phyloP scores from a whole-genome alignment of 2,888 invertebrate species.

The Troides helena region DNA sequence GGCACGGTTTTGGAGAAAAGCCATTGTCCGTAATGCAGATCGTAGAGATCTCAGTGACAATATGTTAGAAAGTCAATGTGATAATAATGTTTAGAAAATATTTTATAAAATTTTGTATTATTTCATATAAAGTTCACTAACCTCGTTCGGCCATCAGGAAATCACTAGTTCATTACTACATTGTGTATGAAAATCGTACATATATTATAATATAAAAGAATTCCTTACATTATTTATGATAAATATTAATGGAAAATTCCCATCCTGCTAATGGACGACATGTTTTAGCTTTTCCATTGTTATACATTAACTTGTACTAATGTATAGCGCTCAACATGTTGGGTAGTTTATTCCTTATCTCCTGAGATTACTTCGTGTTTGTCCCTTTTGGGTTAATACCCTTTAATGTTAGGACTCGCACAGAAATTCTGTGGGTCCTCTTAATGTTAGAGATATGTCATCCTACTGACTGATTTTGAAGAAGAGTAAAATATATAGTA shows the following conservation, averaged over 20 bases:
- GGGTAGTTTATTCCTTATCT: slow-evolving; percentile 34
- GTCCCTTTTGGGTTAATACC: slow-evolving; percentile 54
- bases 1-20: background rate
- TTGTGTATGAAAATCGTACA: background rate
- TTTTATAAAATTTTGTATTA: background rate
- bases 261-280: slow-evolving; percentile 11
- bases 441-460: background rate
- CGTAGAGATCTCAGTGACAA: slow-evolving; percentile 5
- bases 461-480: background rate
- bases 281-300: slow-evolving; percentile 10
- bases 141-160: background rate
- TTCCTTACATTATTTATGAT: background rate
- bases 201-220: background rate
- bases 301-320: slow-evolving; percentile 37
- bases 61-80: background rate
- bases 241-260: slow-evolving; percentile 11
- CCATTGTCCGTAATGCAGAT: background rate
- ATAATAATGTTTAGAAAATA: background rate
- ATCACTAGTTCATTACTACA: background rate
- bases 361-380: slow-evolving; percentile 47
- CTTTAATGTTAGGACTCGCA: slow-evolving; percentile 58
- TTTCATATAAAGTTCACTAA: background rate
- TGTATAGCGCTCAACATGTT: slow-evolving; percentile 36
- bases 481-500: too few relatives aligned
- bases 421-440: background rate